Evolutionary conservation across 1,140 invertebrate species (phyloP).

Genomic region (Vollenhovia emeryi): DNA sequence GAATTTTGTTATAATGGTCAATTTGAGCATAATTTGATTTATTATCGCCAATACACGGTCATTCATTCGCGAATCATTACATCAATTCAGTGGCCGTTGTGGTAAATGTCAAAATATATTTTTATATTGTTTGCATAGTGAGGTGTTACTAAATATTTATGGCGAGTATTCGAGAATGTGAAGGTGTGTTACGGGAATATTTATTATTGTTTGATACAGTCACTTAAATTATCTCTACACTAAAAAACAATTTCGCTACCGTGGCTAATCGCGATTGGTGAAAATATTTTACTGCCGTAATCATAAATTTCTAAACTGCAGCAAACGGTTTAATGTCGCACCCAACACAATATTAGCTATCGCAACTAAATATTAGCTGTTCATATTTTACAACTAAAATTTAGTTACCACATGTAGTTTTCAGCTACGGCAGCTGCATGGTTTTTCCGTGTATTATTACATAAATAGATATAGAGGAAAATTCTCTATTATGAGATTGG

Average conservation of each 20-base stretch:
- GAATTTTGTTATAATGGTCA: background rate
- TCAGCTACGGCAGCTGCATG: no score
- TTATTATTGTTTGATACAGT: background rate
- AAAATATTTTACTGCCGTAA: no score
- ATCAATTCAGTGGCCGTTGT: no score
- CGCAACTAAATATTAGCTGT: no score
- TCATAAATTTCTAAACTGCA: no score
- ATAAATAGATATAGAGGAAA: background rate
- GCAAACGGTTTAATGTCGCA: no score
- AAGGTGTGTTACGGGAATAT: background rate
- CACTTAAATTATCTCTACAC: constrained; percentile 8
- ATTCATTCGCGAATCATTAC: background rate
- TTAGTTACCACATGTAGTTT: no score
- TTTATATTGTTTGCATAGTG: background rate
- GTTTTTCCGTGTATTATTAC: background rate
- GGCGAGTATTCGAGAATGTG: background rate
- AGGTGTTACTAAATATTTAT: background rate
- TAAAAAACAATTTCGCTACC: no score
- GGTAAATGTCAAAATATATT: background rate
- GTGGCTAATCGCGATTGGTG: no score
- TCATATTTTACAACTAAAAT: no score
- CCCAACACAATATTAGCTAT: no score
- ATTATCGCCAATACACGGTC: background rate
- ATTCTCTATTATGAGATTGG: no score
- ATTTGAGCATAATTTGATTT: constrained; percentile 1